phyloP scores from a whole-genome alignment of 1,140 invertebrate species.

The Drosophila lacertosa region DNA sequence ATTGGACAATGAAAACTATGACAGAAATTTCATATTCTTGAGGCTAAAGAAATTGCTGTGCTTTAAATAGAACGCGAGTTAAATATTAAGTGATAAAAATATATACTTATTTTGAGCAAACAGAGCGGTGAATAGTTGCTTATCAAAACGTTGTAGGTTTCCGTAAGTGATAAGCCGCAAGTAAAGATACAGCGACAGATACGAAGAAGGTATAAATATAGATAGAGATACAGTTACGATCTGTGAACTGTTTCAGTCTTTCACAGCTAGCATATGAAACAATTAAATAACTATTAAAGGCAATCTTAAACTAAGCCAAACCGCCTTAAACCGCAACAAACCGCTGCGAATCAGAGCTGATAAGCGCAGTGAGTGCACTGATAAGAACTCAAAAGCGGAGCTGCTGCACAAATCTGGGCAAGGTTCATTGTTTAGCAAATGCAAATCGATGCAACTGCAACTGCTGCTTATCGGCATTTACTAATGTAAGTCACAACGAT shows the following conservation, averaged over 20 bases:
- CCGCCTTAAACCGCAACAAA: slow-evolving; percentile 52
- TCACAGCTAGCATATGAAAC: slow-evolving; percentile 31
- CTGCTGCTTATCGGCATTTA: background rate
- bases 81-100: slow-evolving; percentile 42
- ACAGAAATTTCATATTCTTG: background rate
- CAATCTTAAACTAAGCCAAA: slow-evolving; percentile 54
- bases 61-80: slow-evolving; percentile 30
- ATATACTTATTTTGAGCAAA: slow-evolving; percentile 7
- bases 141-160: slow-evolving; percentile 27
- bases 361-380: slow-evolving; percentile 39
- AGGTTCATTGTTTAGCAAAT: slow-evolving; percentile 5
- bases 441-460: slow-evolving; percentile 19
- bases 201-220: slow-evolving; percentile 12
- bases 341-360: slow-evolving; percentile 51
- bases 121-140: slow-evolving; percentile 6
- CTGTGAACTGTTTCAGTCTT: slow-evolving; percentile 7
- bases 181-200: slow-evolving; percentile 12
- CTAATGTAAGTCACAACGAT: background rate
- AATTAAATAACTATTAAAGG: slow-evolving; percentile 43
- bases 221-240: slow-evolving; percentile 12
- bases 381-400: slow-evolving; percentile 19
- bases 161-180: slow-evolving; percentile 36
- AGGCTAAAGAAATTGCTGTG: background rate
- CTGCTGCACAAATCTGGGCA: slow-evolving; percentile 20
- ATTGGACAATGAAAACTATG: background rate